phyloP scores from a whole-genome alignment of 2,888 invertebrate species.

The Eupithecia exiguata region DNA sequence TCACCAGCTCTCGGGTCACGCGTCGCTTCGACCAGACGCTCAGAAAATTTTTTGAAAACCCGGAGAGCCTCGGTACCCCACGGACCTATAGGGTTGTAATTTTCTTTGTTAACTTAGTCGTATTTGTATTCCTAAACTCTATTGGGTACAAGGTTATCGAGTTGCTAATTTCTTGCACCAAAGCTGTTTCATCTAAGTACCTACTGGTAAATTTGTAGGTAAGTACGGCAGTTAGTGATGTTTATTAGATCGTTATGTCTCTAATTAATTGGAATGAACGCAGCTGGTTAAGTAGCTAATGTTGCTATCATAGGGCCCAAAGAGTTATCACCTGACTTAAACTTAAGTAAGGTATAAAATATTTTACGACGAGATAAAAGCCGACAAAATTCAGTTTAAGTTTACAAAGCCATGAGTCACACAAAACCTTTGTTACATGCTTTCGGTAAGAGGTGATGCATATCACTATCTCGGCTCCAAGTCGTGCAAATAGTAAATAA shows the following conservation, averaged over 20 bases:
- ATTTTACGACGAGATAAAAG: conserved; percentile 3
- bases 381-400: not conserved
- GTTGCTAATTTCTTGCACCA: not conserved
- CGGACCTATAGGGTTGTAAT: too few relatives aligned
- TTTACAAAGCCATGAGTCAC: conserved; percentile 17
- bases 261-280: conserved; percentile 17
- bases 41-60: too few relatives aligned
- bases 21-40: too few relatives aligned
- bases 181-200: not conserved
- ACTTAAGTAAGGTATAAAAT: not conserved
- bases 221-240: not conserved
- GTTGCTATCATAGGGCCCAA: not conserved
- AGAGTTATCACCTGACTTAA: not conserved
- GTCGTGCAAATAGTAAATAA: conserved; percentile 32
- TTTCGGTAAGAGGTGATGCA: conserved; percentile 18
- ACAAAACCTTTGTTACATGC: conserved; percentile 9
- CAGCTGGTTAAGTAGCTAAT: not conserved
- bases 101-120: too few relatives aligned
- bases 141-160: not conserved
- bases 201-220: not conserved
- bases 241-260: conserved; percentile 35
- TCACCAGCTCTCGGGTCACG: too few relatives aligned
- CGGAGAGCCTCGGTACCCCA: too few relatives aligned
- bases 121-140: too few relatives aligned
- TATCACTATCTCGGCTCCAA: conserved; percentile 29